Base-by-base conservation (phyloP, 2,888 invertebrate genomes). In the Chromoteleia sp. region DNA sequence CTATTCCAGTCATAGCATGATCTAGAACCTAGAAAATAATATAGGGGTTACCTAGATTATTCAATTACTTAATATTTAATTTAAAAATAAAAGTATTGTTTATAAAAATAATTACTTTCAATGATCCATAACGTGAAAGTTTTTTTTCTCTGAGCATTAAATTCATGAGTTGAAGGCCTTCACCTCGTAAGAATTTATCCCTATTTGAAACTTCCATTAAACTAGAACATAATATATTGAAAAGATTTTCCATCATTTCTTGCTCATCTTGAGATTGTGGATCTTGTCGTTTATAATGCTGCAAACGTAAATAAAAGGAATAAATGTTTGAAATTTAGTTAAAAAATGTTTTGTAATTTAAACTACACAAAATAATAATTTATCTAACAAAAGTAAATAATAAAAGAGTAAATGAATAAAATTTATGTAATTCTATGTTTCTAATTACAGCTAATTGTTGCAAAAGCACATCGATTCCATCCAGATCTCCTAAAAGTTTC, bases 131-230 rank as follows among this genome's bases (percentile, higher is more conserved):
- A 8, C 99, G 94, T 0, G 98, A 98, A 93, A 97, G 95, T 92
- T 99, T 99, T 93, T 99, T 99, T 91, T 99, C 99, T 82, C 98
- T 94, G 39, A 99, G 93, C 98, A 99, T 99, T 77, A 99, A 94
- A 92, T 99, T 99, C 99, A 99, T 99, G 50, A 99, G 94, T 92
- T 99, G 99, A 56, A 99, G 93, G 1, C 99, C 99, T 93, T 99
- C 99, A 1, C 98, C 99, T 87, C 96, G 95, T 29, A 99, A 93
- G 92, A 99, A 99, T 73, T 96, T 94, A 83, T 98, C 97, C 56
- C 98, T 94, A 92, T 99, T 99, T 81, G 95, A 93, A 10, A 95
- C 94, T 82, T 95, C 94, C 96, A 99, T 96, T 74, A 99, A 93
- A 70, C 98, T 96, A 63, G 98, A 98, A 91, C 99, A 99, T 80